Evolutionary conservation across 1,140 invertebrate species (phyloP), one percentile per base, ranked within the genome.

Genomic region (Bombus balteatus): DNA sequence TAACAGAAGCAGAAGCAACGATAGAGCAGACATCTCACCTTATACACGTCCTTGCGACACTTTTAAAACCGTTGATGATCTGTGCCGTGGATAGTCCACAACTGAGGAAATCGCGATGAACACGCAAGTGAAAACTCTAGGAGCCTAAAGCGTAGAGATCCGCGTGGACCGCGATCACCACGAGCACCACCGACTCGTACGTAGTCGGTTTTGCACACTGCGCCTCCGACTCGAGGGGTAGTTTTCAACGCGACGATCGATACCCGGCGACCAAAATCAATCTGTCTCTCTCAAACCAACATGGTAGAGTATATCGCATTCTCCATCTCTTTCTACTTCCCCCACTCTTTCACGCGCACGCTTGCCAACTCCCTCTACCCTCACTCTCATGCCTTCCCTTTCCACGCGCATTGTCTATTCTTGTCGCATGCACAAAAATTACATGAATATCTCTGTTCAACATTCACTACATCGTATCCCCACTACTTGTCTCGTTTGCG

Each of bases 161-260:
- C 89, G 88, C 89, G 93, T 91, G 92, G 88, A 87, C 70, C 84
- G 88, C 89, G 85, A 93, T 87, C 91, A 91, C 91, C 91, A 86
- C 90, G 88, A 91, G 90, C 88, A 89, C 76, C 86, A 80, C 84
- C 81, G 72, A 86, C 84, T 70, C 83, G 83, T 81, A 87, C 62
- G 88, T 84, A 86, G 91, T 93, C 90, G 84, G 71, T 90, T 89
- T 90, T 47, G 88, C 90, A 92, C 92, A 93, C 93, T 92, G 92
- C 93, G 90, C 89, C 91, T 91, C 89, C 73, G 82, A 71, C 83
- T 90, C 90, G 88, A 91, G 74, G 93, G 92, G 92, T 92, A 93
- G 92, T 93, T 93, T 92, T 93, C 93, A 92, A 76, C 87, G 87
- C 88, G 87, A 80, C 92, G 92, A 93, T 93, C 92, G 93, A 94